These are phyloP conservation scores for Numenius phaeopus DNA, from an alignment of 2,797 vertebrate genomes.

Conservation along the genomic window DNA sequence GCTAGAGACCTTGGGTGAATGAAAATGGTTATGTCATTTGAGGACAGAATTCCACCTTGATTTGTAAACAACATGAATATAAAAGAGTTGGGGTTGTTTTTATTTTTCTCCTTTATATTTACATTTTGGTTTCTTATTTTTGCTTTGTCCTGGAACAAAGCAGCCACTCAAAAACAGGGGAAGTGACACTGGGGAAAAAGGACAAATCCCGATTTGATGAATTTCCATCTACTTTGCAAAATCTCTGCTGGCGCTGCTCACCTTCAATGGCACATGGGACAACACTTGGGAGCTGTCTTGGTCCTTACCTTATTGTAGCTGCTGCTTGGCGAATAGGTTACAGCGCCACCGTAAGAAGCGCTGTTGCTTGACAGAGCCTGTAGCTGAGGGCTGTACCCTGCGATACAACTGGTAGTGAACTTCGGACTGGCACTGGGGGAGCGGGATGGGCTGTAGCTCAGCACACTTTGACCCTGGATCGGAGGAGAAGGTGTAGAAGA, in stretches of 20 bases:
- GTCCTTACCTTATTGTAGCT: slow-evolving; percentile 81
- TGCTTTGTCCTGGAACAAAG: neutral
- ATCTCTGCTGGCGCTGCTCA: neutral
- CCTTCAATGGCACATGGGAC: accelerated
- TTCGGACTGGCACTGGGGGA: slow-evolving; percentile 89
- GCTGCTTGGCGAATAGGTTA: slow-evolving; percentile 68
- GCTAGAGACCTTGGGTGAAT: slow-evolving; percentile 80
- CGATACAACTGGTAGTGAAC: slow-evolving; percentile 86
- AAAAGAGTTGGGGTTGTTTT: neutral
- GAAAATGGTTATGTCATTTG: neutral
- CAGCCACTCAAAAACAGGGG: neutral
- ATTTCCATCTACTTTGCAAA: neutral
- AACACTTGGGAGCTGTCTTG: accelerated
- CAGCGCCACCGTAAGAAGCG: slow-evolving; percentile 79
- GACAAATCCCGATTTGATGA: neutral
- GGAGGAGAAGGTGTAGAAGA: slow-evolving; percentile 83
- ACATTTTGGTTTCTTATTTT: neutral
- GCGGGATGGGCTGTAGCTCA: slow-evolving; percentile 93
- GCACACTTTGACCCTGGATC: slow-evolving; percentile 91
- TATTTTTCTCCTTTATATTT: neutral
- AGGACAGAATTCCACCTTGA: neutral
- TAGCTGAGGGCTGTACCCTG: slow-evolving; percentile 89
- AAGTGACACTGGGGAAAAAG: neutral
- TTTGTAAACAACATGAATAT: neutral
- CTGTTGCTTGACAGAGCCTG: slow-evolving; percentile 81